A percentile compares a stretch with the other conserved stretches of the same genome.
phyloP scores from a whole-genome alignment of 1,140 invertebrate species.

The Liolophura sinensis region DNA sequence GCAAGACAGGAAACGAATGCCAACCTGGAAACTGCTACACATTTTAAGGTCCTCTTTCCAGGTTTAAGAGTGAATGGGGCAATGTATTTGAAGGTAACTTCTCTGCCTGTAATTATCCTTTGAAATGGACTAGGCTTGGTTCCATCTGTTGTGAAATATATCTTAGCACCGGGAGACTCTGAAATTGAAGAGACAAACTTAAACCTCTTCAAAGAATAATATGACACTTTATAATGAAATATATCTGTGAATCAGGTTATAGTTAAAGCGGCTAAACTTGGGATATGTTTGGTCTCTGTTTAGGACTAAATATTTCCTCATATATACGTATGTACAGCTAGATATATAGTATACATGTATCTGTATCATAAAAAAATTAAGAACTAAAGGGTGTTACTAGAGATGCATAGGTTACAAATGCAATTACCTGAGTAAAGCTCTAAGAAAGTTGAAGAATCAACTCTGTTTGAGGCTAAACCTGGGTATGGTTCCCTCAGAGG shows the following conservation, averaged over 20 bases:
- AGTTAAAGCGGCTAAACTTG: no score
- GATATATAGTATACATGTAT: neutral
- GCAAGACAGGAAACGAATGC: neutral
- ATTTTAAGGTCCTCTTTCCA: constrained; percentile 56
- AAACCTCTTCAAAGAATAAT: neutral
- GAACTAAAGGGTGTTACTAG: no score
- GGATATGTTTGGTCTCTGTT: neutral
- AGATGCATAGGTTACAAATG: no score
- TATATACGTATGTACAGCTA: neutral
- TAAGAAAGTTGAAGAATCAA: constrained; percentile 51
- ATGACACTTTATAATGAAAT: constrained; percentile 2
- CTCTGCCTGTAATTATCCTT: constrained; percentile 46
- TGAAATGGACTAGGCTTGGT: constrained; percentile 56
- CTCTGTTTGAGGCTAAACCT: constrained; percentile 39
- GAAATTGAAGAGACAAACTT: constrained; percentile 14
- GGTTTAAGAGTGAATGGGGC: constrained; percentile 56
- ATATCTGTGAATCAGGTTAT: neutral
- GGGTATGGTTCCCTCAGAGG: constrained; percentile 39
- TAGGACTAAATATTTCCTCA: neutral
- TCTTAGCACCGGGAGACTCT: constrained; percentile 54
- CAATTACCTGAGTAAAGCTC: constrained; percentile 36
- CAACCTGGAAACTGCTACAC: constrained; percentile 53
- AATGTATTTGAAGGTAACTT: constrained; percentile 56
- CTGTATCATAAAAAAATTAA: neutral
- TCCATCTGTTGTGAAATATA: constrained; percentile 60